Evolutionary conservation across 1,140 invertebrate species (phyloP), one percentile per base, ranked within the genome.

Genomic region (Drosophila malerkotliana): DNA sequence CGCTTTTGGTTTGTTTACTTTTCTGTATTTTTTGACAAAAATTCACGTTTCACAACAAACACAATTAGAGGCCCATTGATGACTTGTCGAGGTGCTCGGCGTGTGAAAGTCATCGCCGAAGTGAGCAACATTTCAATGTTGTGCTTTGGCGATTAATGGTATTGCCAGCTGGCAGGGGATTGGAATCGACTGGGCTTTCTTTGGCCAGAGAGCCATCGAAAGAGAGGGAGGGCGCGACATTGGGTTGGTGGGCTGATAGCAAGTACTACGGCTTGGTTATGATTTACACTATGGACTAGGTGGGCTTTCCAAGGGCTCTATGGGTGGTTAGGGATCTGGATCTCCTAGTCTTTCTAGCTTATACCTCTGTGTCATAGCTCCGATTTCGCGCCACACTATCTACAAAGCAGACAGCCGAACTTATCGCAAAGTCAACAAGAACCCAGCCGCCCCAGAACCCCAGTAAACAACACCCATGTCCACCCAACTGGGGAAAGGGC

Each of bases 381-480:
- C 21, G 3, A 3, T 18, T 18, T 32, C 64, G 58, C 28, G 60
- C 60, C 47, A 68, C 51, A 41, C 52, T 74, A 74, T 58, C 59
- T 58, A 53, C 34, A 28, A 30, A 32, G 48, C 39, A 41, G 57
- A 55, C 59, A 45, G 49, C 34, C 21, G 62, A 74, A 78, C 63
- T 79, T 82, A 87, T 87, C 82, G 73, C 34, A 72, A 76, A 53
- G 83, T 82, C 82, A 85, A 85, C 73, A 85, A 14, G 10, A 44
- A 51, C 14, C 54, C 57, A 48, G 32, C 37, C 41, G 54, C 53
- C 32, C 30, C 34, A 58, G 45, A 57, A 49, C 51, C 26, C 59
- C 69, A 68, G 67, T 63, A 84, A 87, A 78, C 82, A 87, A 67
- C 63, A 72, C 56, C 56, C 56, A 37, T 30, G 56, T 48, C 39